Evolutionary conservation across 2,113 vertebrate species (phyloP), one percentile per base, ranked within the genome.

Genomic region (Corythoichthys haematopterus): DNA sequence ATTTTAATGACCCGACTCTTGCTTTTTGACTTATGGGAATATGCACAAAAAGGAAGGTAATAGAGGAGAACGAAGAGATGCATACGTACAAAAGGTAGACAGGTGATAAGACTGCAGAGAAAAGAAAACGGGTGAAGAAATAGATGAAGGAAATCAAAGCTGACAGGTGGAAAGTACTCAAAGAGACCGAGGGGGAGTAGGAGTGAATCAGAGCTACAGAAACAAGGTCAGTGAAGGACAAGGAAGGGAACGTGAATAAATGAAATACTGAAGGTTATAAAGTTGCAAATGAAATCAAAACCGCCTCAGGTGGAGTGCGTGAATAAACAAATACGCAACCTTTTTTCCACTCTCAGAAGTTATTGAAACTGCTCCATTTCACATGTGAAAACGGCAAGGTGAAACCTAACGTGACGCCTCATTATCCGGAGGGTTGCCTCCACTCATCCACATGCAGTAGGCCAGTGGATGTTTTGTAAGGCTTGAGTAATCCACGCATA

Each of bases 101-200:
- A 52, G 52, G 74, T 28, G 64, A 73, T 50, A 68, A 64, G 65
- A 77, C 37, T 3, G 8, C 50, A 40, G 68, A 70, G 45, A 70
- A 10, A 76, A 66, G 80, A 72, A 78, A 74, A 64, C 74, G 45
- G 69, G 61, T 62, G 67, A 63, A 68, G 59, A 60, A 43, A 12
- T 65, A 69, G 72, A 81, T 81, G 78, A 84, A 66, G 72, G 71
- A 74, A 71, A 86, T 77, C 53, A 76, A 75, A 84, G 64, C 20
- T 84, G 85, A 83, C 75, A 82, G 72, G 68, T 78, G 3, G 74
- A 77, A 80, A 74, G 76, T 80, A 69, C 38, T 76, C 33, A 0
- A 58, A 56, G 64, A 69, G 55, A 64, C 20, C 16, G 58, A 51
- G 35, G 50, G 33, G 48, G 40, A 56, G 58, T 16, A 40, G 16